phyloP scores from a whole-genome alignment of 2,113 vertebrate genomes.

The Boulengeromyrus knoepffleri region DNA sequence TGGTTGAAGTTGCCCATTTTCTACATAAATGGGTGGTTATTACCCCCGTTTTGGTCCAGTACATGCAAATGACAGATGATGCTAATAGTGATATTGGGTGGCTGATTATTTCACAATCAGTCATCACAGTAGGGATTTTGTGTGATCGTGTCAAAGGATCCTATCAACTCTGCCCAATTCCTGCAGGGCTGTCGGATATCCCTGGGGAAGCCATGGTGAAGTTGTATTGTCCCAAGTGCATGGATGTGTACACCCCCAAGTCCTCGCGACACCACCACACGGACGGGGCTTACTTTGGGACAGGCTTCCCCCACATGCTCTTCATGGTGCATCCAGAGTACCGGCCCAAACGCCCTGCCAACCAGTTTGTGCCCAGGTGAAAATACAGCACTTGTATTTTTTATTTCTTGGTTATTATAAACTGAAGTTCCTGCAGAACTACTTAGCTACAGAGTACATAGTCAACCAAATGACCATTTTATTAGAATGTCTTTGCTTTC shows the following conservation, averaged over 20 bases:
- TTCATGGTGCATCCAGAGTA: slow-evolving; percentile 96
- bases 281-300: slow-evolving; percentile 90
- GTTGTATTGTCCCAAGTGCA: slow-evolving; percentile 92
- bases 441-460: not conserved
- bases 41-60: not conserved
- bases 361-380: slow-evolving; percentile 92
- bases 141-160: not conserved
- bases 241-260: slow-evolving; percentile 94
- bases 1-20: not conserved
- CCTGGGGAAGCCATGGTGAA: slow-evolving; percentile 94
- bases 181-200: slow-evolving; percentile 82
- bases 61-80: not conserved
- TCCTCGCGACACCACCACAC: slow-evolving; percentile 91
- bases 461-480: not conserved
- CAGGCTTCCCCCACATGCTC: slow-evolving; percentile 92
- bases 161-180: not conserved
- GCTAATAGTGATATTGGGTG: not conserved
- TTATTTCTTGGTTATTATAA: not conserved
- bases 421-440: not conserved
- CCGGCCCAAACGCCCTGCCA: slow-evolving; percentile 87
- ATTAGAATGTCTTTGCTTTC: not conserved
- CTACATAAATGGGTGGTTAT: not conserved
- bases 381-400: not conserved
- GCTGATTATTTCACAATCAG: not conserved
- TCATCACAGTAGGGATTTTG: not conserved